A percentile compares a stretch with the other conserved stretches of the same genome.
Evolutionary conservation across 2,888 invertebrate species (phyloP).

Genomic region (Lasioglossum oenotherae): DNA sequence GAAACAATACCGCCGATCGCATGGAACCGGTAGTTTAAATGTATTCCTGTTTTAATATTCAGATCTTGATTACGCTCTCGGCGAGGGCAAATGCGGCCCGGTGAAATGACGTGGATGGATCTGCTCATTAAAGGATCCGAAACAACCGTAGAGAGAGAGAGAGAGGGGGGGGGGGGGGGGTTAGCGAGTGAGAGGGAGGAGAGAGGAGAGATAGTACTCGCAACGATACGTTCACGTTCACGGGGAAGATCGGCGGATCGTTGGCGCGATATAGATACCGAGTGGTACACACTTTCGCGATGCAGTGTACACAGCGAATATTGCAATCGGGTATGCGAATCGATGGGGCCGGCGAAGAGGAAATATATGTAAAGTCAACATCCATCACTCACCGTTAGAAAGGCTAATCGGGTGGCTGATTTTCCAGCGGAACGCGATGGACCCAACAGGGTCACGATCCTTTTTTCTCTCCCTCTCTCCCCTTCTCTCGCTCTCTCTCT

Average conservation of each 20-base stretch:
- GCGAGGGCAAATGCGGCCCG: background rate
- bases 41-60: conserved; percentile 42
- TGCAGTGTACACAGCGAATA: conserved; percentile 71
- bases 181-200: background rate
- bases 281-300: conserved; percentile 62
- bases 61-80: conserved; percentile 27
- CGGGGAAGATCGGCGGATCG: conserved; percentile 50
- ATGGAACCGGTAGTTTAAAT: background rate
- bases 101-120: conserved; percentile 29
- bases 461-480: background rate
- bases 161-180: background rate
- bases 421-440: conserved; percentile 60
- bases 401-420: conserved; percentile 71
- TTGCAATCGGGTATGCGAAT: conserved; percentile 71
- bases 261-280: conserved; percentile 62
- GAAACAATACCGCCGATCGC: conserved; percentile 6
- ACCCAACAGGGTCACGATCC: conserved; percentile 37
- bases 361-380: conserved; percentile 76
- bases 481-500: background rate
- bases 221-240: conserved; percentile 42
- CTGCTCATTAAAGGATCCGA: conserved; percentile 46
- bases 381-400: conserved; percentile 75
- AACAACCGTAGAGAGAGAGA: conserved; percentile 26
- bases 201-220: conserved; percentile 2
- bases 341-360: conserved; percentile 69